These are phyloP conservation scores for Grus americana DNA, from an alignment of 2,113 vertebrate genomes.

Conservation along the genomic window DNA sequence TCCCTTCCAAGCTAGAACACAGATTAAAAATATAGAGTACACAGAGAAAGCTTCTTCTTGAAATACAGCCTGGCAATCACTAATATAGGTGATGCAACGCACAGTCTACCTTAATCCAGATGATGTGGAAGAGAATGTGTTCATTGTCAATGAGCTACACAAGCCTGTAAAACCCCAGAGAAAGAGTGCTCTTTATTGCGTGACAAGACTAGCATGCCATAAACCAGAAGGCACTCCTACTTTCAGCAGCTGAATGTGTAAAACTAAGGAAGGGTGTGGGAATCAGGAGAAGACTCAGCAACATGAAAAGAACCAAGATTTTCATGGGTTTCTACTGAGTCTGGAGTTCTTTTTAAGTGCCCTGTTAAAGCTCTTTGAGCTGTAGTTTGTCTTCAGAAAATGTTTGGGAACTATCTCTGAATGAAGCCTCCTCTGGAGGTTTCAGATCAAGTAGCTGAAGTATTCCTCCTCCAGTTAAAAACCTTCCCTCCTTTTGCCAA, in stretches of 20 bases:
- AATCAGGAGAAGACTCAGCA: background rate
- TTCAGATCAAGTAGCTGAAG: background rate
- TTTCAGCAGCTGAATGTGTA: background rate
- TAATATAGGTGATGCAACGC: background rate
- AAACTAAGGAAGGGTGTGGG: background rate
- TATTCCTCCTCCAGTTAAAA: background rate
- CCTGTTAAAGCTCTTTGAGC: background rate
- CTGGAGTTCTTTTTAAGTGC: background rate
- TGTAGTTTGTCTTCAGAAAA: background rate
- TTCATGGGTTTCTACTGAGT: background rate
- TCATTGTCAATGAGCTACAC: background rate
- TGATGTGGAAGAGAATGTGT: background rate
- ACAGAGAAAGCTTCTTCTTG: background rate
- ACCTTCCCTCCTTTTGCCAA: background rate
- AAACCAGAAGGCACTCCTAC: conserved; percentile 11
- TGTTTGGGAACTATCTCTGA: background rate
- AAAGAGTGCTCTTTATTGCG: background rate
- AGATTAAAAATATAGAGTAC: background rate
- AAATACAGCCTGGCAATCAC: background rate
- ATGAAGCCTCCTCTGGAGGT: background rate
- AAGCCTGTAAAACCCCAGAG: conserved; percentile 18
- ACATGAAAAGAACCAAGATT: background rate
- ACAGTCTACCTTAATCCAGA: background rate
- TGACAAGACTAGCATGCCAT: background rate
- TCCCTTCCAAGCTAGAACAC: background rate